Evolutionary conservation across 2,797 vertebrate species (phyloP).

Genomic region (Anniella stebbinsi): DNA sequence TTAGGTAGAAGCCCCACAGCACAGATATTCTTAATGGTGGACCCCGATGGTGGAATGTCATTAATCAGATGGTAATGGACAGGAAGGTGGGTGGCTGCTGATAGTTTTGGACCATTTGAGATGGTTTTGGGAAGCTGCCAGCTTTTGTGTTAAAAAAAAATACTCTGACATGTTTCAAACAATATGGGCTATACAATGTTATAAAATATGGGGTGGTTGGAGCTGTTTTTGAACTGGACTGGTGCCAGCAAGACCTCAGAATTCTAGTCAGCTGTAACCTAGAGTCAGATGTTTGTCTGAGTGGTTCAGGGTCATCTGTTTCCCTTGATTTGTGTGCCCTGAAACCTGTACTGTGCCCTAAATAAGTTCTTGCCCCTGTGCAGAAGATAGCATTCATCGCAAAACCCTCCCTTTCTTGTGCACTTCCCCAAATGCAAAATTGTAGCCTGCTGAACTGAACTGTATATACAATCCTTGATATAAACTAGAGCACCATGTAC

Average conservation of each 20-base stretch:
- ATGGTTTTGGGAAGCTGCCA: conserved; percentile 78
- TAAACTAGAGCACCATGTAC: fast-evolving
- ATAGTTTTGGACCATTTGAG: conserved; percentile 84
- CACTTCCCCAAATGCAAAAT: not conserved
- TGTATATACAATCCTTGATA: not conserved
- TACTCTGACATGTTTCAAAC: conserved; percentile 80
- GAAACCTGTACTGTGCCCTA: not conserved
- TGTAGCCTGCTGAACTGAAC: fast-evolving
- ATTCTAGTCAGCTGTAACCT: conserved; percentile 78
- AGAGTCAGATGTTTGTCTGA: conserved; percentile 70
- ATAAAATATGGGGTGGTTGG: conserved; percentile 77
- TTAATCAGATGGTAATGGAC: conserved; percentile 76
- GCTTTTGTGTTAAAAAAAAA: conserved; percentile 64
- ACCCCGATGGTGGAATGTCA: conserved; percentile 64
- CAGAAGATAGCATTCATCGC: fast-evolving
- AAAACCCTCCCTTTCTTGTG: fast-evolving
- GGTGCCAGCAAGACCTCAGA: conserved; percentile 77
- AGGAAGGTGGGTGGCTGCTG: conserved; percentile 83
- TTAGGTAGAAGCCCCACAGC: conserved; percentile 62
- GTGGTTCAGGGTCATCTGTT: conserved; percentile 71
- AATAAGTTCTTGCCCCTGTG: not conserved
- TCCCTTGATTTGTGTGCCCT: conserved; percentile 46
- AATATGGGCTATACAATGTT: conserved; percentile 82
- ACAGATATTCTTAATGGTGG: conserved; percentile 62
- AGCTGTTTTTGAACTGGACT: conserved; percentile 72